Percentiles rank a stretch among this genome's conserved stretches.
Evolutionary conservation across 2,797 vertebrate species (phyloP).

Genomic region (Pseudocheirus occidentalis): DNA sequence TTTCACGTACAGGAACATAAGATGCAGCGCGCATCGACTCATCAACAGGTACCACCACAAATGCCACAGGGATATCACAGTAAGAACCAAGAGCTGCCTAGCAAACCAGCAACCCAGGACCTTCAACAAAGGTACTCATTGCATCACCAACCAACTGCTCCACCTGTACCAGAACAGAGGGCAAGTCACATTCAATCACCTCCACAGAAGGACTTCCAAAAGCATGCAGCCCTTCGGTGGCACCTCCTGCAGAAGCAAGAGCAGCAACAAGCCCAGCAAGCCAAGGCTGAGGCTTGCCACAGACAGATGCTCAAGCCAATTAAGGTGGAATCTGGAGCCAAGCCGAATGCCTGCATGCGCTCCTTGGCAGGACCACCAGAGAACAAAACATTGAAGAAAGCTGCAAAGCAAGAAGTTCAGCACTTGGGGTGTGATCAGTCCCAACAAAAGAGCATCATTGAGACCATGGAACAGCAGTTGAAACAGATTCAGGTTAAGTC

Average conservation of each 20-base stretch:
- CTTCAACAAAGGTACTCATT: constrained; percentile 82
- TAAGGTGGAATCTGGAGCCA: constrained; percentile 90
- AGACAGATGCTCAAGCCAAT: constrained; percentile 83
- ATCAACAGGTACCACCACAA: constrained; percentile 83
- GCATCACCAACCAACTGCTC: constrained; percentile 74
- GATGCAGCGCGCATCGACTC: constrained; percentile 79
- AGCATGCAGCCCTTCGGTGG: constrained; percentile 92
- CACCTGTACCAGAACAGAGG: constrained; percentile 77
- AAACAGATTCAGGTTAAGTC: constrained; percentile 94
- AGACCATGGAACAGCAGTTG: constrained; percentile 96
- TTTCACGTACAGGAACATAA: constrained; percentile 83
- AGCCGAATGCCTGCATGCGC: constrained; percentile 84
- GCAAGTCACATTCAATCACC: constrained; percentile 76
- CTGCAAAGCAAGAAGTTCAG: constrained; percentile 85
- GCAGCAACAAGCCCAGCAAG: constrained; percentile 87
- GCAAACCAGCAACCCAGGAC: constrained; percentile 70
- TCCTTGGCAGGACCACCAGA: constrained; percentile 81
- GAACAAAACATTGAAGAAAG: constrained; percentile 84
- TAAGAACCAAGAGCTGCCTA: constrained; percentile 83
- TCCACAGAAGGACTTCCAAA: constrained; percentile 89
- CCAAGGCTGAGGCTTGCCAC: constrained; percentile 81
- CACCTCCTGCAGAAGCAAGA: constrained; percentile 94
- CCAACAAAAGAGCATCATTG: constrained; percentile 92
- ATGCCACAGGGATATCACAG: constrained; percentile 83
- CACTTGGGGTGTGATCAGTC: constrained; percentile 79